Conservation (phyloP, 2,113 vertebrate genomes). For the Macaca nemestrina region DNA sequence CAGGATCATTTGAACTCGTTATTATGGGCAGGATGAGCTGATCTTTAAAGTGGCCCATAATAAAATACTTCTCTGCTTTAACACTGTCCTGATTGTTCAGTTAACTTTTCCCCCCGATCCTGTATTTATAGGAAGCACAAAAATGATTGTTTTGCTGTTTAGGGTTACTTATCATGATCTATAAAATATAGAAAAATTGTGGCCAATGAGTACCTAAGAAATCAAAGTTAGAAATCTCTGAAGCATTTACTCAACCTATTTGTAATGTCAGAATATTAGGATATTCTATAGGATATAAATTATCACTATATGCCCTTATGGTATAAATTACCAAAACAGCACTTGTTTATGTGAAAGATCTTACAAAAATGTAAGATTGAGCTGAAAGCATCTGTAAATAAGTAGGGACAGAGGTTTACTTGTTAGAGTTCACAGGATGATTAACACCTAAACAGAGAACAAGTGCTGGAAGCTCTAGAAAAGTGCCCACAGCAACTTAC, state of each 20-base stretch:
- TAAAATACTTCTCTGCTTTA: conserved; percentile 58
- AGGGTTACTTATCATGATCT: background rate
- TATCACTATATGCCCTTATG: background rate
- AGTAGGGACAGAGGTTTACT: background rate
- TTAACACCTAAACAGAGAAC: background rate
- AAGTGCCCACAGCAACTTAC: background rate
- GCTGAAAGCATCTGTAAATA: background rate
- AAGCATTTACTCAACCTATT: background rate
- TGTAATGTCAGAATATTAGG: background rate
- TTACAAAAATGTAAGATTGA: background rate
- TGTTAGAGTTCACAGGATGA: background rate
- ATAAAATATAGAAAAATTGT: background rate
- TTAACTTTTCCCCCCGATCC: background rate
- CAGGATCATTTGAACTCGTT: conserved; percentile 39
- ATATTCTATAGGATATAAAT: background rate
- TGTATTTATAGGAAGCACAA: conserved; percentile 27
- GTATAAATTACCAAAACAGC: background rate
- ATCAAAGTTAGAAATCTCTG: background rate
- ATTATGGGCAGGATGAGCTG: conserved; percentile 28
- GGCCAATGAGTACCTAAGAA: background rate
- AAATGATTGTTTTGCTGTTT: conserved; percentile 32
- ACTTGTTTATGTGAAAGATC: background rate
- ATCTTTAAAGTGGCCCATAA: conserved; percentile 37
- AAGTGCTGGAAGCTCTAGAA: background rate
- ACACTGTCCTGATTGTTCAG: background rate